Evolutionary conservation across 2,113 vertebrate genomes (phyloP), one percentile per base, ranked within the genome.

Genomic region (Emberiza fucata): DNA sequence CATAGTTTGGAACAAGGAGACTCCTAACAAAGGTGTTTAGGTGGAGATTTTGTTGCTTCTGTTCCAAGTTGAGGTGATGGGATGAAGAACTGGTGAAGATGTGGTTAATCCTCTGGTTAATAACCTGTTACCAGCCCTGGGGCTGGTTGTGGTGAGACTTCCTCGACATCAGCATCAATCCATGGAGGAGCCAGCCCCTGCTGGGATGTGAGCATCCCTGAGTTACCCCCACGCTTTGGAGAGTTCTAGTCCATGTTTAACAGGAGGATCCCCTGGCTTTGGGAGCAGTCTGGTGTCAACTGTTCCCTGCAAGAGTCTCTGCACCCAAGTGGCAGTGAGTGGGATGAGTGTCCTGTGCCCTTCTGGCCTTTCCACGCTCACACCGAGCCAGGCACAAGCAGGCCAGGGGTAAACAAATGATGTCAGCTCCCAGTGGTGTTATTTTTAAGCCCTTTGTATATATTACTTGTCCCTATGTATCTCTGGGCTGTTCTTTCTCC

Each of bases 371-470:
- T 73, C 51, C 37, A 29, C 0, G 0, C 2, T 71, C 44, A 27
- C 10, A n/a, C 24, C 1, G 5, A 92, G 72, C 64, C 76, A 64
- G 64, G 51, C 90, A 29, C 42, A 63, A 73, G 56, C 79, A 31
- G 40, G 14, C 76, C 23, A 0, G 45, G 51, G 57, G 88, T 72
- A 95, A 93, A 92, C 92, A 92, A 75, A 75, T 92, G 11, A 78
- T 76, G 88, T 96, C 96, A 92, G 64, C 93, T 92, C 80, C 65
- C 57, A n/a, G 31, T 60, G 95, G 79, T 0, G 1, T 86, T 94
- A 78, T 97, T 96, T 93, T 96, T 90, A 88, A 96, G 82, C 82
- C 22, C 68, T 92, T 81, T 97, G 93, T 97, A 48, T 97, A 94
- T 37, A 37, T 90, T 83, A 61, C 68, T 93, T 59, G 86, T 92